Conservation (phyloP, 2,888 invertebrate genomes). For the Tipula confusa region DNA sequence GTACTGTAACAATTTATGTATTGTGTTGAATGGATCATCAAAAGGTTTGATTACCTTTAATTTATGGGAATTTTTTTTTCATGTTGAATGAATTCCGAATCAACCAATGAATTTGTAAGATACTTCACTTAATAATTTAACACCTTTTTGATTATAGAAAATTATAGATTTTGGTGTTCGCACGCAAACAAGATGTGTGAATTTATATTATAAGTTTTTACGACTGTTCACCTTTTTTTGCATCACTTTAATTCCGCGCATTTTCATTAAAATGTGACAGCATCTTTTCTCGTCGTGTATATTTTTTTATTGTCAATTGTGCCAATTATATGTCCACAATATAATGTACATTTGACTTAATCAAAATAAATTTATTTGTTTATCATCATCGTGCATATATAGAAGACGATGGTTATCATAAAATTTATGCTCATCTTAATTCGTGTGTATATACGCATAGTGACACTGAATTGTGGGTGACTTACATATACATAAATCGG, state of each 20-base stretch:
- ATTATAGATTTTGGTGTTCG: too few relatives aligned
- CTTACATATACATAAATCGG: not conserved
- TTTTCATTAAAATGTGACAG: not conserved
- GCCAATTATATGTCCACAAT: not conserved
- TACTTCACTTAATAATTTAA: not conserved
- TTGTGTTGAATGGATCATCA: conserved; percentile 12
- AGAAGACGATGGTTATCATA: not conserved
- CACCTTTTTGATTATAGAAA: not conserved
- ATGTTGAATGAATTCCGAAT: not conserved
- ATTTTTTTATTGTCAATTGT: conserved; percentile 14
- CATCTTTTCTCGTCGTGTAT: not conserved
- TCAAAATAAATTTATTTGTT: conserved; percentile 28
- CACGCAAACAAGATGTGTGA: not conserved
- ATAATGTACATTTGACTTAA: not conserved
- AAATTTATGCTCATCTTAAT: not conserved
- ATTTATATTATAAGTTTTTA: not conserved
- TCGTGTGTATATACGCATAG: not conserved
- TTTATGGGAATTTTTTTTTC: not conserved
- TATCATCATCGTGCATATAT: not conserved
- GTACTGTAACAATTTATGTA: not conserved
- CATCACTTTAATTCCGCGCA: not conserved
- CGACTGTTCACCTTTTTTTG: not conserved
- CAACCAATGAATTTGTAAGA: not conserved
- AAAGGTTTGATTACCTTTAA: conserved; percentile 12
- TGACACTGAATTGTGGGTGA: too few relatives aligned